Evolutionary conservation across 2,888 invertebrate genomes (phyloP).

Genomic region (Mayetiola destructor): DNA sequence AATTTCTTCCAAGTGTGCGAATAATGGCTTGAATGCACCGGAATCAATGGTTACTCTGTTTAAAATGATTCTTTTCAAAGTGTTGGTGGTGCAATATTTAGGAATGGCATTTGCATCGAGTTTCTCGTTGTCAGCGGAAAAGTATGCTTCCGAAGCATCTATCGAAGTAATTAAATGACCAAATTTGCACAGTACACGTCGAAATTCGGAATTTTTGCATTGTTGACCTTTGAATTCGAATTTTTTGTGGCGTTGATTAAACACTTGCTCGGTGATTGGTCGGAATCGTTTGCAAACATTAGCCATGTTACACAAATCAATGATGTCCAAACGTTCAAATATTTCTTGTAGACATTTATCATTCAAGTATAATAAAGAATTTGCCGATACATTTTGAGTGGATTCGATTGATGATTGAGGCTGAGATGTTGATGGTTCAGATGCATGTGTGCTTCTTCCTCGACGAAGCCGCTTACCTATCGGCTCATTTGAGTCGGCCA

Average conservation of each 20-base stretch:
- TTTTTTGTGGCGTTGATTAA: not conserved
- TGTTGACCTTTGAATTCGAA: not conserved
- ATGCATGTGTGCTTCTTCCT: not conserved
- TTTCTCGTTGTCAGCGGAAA: not conserved
- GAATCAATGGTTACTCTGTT: not conserved
- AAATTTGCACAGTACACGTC: not conserved
- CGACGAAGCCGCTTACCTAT: not conserved
- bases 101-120: not conserved
- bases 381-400: not conserved
- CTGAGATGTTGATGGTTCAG: not conserved
- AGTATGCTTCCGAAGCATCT: not conserved
- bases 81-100: not conserved
- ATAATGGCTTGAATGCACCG: not conserved
- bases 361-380: not conserved
- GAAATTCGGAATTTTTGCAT: not conserved
- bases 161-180: not conserved
- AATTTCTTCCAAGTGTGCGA: not conserved
- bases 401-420: not conserved
- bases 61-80: not conserved
- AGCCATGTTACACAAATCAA: not conserved
- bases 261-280: not conserved
- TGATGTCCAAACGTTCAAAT: not conserved
- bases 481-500: not conserved
- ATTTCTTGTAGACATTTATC: not conserved
- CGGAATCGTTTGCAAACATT: not conserved